A percentile compares a stretch with the other conserved stretches of the same genome.
phyloP scores from a whole-genome alignment of 2,888 invertebrate genomes.

The Pristionchus exspectatus region DNA sequence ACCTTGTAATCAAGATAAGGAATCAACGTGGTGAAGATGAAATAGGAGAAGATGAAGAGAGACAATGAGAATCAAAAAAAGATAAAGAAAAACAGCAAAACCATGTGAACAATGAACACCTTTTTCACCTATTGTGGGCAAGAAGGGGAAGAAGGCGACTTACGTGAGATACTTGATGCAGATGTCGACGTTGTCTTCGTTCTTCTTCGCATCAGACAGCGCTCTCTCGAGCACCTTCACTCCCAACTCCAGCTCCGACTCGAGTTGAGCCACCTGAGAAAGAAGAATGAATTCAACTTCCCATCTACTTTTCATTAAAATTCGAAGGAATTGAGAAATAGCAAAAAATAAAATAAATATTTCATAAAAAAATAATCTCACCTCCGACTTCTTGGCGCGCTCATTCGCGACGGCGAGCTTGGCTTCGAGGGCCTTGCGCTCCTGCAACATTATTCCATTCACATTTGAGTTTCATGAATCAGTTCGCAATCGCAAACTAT shows the following conservation, averaged over 20 bases:
- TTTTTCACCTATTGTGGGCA: too few relatives aligned
- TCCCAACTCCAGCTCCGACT: conserved; percentile 56
- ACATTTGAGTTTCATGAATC: neutral
- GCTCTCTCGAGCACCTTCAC: conserved; percentile 58
- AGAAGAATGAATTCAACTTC: neutral
- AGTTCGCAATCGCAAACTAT: neutral
- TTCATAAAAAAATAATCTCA: neutral
- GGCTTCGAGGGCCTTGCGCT: conserved; percentile 50
- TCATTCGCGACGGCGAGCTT: neutral
- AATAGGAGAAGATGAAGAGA: neutral
- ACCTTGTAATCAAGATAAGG: too few relatives aligned
- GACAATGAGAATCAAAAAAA: neutral
- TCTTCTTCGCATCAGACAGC: neutral
- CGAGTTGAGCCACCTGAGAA: conserved; percentile 55
- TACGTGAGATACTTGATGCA: neutral
- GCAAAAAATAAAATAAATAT: neutral
- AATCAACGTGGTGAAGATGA: too few relatives aligned
- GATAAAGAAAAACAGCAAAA: neutral
- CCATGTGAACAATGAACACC: neutral
- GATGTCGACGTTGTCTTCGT: neutral
- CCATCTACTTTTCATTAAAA: too few relatives aligned
- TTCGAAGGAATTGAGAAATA: neutral
- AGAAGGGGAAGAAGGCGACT: neutral
- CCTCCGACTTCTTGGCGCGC: conserved; percentile 50
- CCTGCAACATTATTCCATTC: neutral